Base-by-base conservation (phyloP, 2,888 invertebrate genomes). In the Bombyx huttoni region DNA sequence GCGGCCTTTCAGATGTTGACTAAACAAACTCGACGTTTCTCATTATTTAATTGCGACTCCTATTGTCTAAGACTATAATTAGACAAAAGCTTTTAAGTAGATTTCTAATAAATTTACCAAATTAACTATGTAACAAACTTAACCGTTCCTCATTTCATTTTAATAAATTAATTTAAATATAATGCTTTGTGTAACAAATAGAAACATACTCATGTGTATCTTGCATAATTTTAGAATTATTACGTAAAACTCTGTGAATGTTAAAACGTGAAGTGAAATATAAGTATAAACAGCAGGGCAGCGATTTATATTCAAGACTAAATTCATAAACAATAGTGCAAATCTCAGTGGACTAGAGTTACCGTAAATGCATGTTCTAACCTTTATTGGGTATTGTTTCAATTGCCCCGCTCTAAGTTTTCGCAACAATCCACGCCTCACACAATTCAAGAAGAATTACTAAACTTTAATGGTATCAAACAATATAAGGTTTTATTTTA, bases 31-130 rank as follows among this genome's bases (percentile, higher is more conserved):
- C 68, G 65, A 69, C 64, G 73, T 76, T 84, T 86, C 83, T 73
- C 85, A 85, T 85, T 84, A 81, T 78, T 80, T 84, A 86, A 86
- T 84, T 85, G 78, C 73, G 58, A 65, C 64, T 60, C 69, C 86
- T 71, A 86, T 87, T 86, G 86, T 87, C 76, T 78, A 67, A 57
- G 55, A 68, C 65, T 69, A 70, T 70, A 83, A 81, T 79, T 79
- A 81, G 79, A 78, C 74, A 75, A 77, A 78, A 70, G 73, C 63
- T 75, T 69, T 70, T 78, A 73, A 76, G 73, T 75, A 74, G 76
- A 75, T 79, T 81, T 81, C 75, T 79, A 81, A 79, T 50, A 40
- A 50, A 50, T 50, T 50, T 40, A 50, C 40, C 13, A 52, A 48
- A 40, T 47, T 52, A 52, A 52, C 33, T 40, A 24, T 50, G 45